These are phyloP conservation scores for Chironomus tepperi DNA, from an alignment of 1,140 invertebrate genomes.

Conservation along the genomic window DNA sequence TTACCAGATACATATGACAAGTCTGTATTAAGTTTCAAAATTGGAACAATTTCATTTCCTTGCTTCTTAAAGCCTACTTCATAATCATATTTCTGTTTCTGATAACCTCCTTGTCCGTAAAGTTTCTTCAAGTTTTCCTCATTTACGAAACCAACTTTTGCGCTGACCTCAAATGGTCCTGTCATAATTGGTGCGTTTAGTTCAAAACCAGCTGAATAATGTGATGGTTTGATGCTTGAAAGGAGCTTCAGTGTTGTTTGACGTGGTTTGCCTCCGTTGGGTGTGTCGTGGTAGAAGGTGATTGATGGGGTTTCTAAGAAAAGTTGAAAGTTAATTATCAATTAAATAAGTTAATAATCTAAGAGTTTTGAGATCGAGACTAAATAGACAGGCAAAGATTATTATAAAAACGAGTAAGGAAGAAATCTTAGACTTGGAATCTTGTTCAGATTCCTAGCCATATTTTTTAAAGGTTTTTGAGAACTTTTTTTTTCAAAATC, in stretches of 20 bases:
- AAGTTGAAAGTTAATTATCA: not conserved
- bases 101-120: not conserved
- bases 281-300: not conserved
- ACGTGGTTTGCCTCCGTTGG: not conserved
- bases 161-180: not conserved
- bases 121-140: not conserved
- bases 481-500: too few species aligned
- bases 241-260: not conserved
- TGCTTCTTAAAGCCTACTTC: not conserved
- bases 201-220: not conserved
- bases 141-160: not conserved
- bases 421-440: too few species aligned
- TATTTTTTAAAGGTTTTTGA: too few species aligned
- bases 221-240: not conserved
- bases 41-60: not conserved
- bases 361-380: too few species aligned
- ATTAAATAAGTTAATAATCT: too few species aligned
- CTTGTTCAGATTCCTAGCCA: too few species aligned
- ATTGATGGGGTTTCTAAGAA: not conserved
- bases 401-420: too few species aligned
- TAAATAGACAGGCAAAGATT: too few species aligned
- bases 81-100: not conserved
- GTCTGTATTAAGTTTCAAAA: constrained; percentile 14
- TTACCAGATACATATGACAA: not conserved
- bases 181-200: not conserved